Conservation (phyloP, 2,797 vertebrate genomes). For the Xerus rutilus region DNA sequence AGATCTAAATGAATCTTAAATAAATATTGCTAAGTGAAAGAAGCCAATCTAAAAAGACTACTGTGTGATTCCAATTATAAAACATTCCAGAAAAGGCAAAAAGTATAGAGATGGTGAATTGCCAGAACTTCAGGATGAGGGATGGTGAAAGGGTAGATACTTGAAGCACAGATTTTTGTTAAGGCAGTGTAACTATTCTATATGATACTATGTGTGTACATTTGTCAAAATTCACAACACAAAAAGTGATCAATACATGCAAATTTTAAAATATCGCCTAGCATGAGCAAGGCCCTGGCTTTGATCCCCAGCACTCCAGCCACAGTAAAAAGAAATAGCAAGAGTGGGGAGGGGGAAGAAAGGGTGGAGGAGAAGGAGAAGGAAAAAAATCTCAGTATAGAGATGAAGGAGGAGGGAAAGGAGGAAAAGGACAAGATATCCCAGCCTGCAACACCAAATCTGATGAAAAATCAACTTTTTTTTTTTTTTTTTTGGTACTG, state of each 20-base stretch:
- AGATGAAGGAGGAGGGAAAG: no score
- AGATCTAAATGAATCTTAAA: not conserved
- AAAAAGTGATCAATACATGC: not conserved
- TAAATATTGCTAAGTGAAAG: not conserved
- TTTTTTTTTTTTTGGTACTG: no score
- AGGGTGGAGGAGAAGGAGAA: no score
- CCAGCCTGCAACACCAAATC: not conserved
- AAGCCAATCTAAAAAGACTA: not conserved
- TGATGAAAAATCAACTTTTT: not conserved
- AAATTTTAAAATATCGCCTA: not conserved
- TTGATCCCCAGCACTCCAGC: not conserved
- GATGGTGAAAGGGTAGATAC: accelerated
- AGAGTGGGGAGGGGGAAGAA: no score
- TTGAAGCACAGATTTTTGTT: not conserved
- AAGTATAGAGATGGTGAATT: not conserved
- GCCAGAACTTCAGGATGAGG: no score
- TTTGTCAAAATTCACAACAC: not conserved
- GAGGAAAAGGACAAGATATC: not conserved
- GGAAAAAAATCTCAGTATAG: no score
- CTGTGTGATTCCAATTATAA: not conserved
- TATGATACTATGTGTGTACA: no score
- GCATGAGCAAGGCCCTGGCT: not conserved
- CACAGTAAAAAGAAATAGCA: not conserved
- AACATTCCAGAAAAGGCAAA: not conserved
- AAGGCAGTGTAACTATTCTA: not conserved